Evolutionary conservation across 2,888 invertebrate genomes (phyloP).

Genomic region (Caenorhabditis uteleia): DNA sequence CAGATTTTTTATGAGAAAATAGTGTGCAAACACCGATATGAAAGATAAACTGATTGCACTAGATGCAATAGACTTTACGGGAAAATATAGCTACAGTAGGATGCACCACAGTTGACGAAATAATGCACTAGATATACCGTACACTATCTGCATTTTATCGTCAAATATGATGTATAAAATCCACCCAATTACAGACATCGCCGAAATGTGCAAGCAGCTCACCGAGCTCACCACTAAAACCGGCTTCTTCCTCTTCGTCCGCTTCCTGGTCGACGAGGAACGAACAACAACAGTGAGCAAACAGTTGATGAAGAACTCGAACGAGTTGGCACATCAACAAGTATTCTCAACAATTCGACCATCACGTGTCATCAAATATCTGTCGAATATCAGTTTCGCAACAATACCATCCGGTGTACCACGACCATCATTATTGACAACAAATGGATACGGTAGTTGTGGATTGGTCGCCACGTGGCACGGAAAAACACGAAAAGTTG

Average conservation of each 20-base stretch:
- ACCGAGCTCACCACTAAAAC: constrained; percentile 2
- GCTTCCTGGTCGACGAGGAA: constrained; percentile 36
- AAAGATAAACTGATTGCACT: too few relatives aligned
- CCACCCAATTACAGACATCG: constrained; percentile 28
- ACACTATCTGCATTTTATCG: too few relatives aligned
- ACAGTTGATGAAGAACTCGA: constrained; percentile 26
- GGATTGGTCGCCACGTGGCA: constrained; percentile 26
- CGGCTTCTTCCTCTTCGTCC: constrained; percentile 23
- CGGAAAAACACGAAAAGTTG: constrained; percentile 15
- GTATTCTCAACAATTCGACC: constrained; percentile 33
- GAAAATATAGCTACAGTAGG: too few relatives aligned
- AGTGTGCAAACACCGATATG: too few relatives aligned
- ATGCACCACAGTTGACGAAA: too few relatives aligned
- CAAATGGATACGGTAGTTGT: constrained; percentile 25
- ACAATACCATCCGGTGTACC: background rate
- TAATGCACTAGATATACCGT: too few relatives aligned
- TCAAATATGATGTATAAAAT: too few relatives aligned
- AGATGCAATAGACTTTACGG: too few relatives aligned
- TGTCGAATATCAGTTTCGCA: constrained; percentile 12
- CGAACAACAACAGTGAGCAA: constrained; percentile 30
- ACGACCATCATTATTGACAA: constrained; percentile 22
- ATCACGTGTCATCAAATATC: constrained; percentile 18
- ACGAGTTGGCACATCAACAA: constrained; percentile 9
- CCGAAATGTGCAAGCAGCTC: constrained; percentile 13
- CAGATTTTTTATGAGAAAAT: too few relatives aligned